Percentiles rank a stretch among this genome's conserved stretches.
These are phyloP conservation scores for Xyliphius kryptos DNA, from an alignment of 2,113 vertebrate genomes.

Conservation along the genomic window DNA sequence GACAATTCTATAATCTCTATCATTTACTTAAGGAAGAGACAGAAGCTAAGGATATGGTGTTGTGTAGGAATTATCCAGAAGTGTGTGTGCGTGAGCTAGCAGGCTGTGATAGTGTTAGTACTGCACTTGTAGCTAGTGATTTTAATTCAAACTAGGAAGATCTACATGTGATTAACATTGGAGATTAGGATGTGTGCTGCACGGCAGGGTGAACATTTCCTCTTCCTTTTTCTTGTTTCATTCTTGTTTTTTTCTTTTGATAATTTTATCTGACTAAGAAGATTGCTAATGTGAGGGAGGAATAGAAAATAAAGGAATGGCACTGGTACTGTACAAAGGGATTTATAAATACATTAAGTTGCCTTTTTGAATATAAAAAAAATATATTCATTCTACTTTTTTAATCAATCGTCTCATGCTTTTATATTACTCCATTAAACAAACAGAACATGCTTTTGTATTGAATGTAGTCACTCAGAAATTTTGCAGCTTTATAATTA, in stretches of 20 bases:
- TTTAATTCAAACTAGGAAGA: constrained; percentile 42
- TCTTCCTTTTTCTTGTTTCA: background rate
- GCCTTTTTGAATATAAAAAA: too few relatives aligned
- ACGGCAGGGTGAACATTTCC: constrained; percentile 30
- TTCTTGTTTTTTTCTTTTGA: constrained; percentile 16
- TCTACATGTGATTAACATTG: constrained; percentile 46
- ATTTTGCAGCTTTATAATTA: too few relatives aligned
- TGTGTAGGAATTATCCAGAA: constrained; percentile 29
- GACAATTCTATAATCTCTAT: constrained; percentile 26
- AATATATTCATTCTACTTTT: too few relatives aligned
- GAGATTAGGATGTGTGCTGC: constrained; percentile 41
- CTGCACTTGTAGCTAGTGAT: constrained; percentile 37
- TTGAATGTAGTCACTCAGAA: too few relatives aligned
- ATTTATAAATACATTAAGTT: too few relatives aligned
- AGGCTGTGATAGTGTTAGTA: constrained; percentile 29
- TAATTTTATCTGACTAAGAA: constrained; percentile 18
- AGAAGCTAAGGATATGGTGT: constrained; percentile 31
- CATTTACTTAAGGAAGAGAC: constrained; percentile 30
- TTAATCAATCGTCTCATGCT: too few relatives aligned
- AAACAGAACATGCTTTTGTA: too few relatives aligned
- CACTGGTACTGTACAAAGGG: too few relatives aligned
- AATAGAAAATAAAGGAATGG: too few relatives aligned
- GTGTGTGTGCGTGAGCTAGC: constrained; percentile 25
- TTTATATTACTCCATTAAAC: too few relatives aligned
- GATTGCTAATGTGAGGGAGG: too few relatives aligned